phyloP scores from a whole-genome alignment of 30 jellyfish, hydroid and myxozoan species.

The Clytia hemisphaerica region DNA sequence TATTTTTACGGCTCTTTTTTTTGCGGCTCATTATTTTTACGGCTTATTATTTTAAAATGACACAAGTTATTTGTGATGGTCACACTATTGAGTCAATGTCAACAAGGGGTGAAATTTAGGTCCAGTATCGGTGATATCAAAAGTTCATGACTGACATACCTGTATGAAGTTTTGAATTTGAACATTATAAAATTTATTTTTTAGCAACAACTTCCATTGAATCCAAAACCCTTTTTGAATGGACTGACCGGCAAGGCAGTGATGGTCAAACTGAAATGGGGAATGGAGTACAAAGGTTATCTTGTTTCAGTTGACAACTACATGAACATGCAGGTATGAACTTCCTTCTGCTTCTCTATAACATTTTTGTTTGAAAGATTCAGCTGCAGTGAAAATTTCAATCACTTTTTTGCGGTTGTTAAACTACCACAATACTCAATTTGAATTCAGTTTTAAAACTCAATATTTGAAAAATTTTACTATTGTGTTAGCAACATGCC shows the following conservation, averaged over 20 bases:
- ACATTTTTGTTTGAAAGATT: background rate
- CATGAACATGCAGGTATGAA: conserved; percentile 93
- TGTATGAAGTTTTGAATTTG: no score
- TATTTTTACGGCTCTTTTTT: no score
- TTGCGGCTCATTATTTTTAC: no score
- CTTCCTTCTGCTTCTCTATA: background rate
- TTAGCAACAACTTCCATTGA: conserved; percentile 82
- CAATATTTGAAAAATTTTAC: background rate
- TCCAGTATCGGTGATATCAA: no score
- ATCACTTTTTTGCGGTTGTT: background rate
- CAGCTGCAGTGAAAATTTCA: background rate
- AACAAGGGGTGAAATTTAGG: no score
- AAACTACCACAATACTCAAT: background rate
- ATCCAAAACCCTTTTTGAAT: conserved; percentile 97
- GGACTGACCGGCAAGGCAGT: conserved; percentile 97
- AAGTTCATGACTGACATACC: no score
- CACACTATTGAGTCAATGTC: no score
- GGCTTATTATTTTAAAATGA: no score
- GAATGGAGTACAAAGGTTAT: conserved; percentile 99
- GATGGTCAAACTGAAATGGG: conserved; percentile 98
- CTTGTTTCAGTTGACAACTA: conserved; percentile 97
- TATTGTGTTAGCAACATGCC: background rate
- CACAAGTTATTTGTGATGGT: no score
- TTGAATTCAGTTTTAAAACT: background rate
- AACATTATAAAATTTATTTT: conserved; percentile 1